Percentiles rank a stretch among this genome's conserved stretches.
Evolutionary conservation across 2,888 invertebrate species (phyloP).

Genomic region (Sesamia inferens): DNA sequence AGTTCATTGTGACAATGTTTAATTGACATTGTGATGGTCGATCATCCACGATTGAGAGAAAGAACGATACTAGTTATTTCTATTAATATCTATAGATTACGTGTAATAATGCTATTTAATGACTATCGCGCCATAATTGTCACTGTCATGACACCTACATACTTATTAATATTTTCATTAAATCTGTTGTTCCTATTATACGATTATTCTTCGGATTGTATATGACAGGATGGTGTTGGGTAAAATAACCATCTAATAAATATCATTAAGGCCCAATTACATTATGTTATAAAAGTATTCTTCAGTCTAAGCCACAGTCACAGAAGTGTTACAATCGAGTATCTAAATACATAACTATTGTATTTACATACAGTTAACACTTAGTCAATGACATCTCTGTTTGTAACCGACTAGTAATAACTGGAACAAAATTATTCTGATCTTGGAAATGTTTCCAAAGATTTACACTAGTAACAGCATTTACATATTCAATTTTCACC

Average conservation of each 20-base stretch:
- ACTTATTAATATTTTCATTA: conserved; percentile 15
- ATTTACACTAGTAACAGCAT: conserved; percentile 20
- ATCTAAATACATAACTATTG: neutral
- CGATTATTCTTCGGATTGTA: neutral
- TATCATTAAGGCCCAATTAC: neutral
- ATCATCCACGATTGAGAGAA: conserved; percentile 10
- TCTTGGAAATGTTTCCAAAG: conserved; percentile 28
- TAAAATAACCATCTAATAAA: conserved; percentile 1
- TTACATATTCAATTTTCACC: conserved; percentile 6
- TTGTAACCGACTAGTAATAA: conserved; percentile 21
- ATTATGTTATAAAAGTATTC: neutral
- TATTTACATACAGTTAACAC: conserved; percentile 18
- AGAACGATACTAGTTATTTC: conserved; percentile 13
- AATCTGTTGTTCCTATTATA: conserved; percentile 11
- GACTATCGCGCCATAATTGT: conserved; percentile 32
- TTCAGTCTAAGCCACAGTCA: neutral
- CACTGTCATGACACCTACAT: conserved; percentile 17
- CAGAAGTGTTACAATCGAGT: neutral
- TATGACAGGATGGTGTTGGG: neutral
- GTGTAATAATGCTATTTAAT: conserved; percentile 37
- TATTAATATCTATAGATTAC: too few species aligned
- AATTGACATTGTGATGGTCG: neutral
- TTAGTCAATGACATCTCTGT: conserved; percentile 17
- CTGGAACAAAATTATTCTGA: conserved; percentile 26
- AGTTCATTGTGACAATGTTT: neutral